Evolutionary conservation across 2,113 vertebrate species (phyloP).

Genomic region (Rhadina sibilatrix): DNA sequence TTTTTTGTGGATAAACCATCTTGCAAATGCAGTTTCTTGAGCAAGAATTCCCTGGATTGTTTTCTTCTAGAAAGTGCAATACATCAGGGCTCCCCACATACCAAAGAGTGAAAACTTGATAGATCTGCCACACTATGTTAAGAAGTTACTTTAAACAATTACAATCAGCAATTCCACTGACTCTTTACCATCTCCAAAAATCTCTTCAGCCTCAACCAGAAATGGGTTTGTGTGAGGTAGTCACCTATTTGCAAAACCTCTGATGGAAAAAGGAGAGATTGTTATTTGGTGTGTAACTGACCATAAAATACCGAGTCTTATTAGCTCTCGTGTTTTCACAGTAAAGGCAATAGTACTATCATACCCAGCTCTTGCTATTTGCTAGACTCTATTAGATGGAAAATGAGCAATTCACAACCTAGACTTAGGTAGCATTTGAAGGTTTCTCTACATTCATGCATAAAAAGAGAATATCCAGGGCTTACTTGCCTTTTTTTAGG

Average conservation of each 20-base stretch:
- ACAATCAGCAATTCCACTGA: not conserved
- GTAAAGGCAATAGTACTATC: not conserved
- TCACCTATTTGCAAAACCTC: not conserved
- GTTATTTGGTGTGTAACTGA: not conserved
- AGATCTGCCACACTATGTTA: not conserved
- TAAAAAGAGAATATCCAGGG: not conserved
- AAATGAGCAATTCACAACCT: not conserved
- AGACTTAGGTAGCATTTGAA: not conserved
- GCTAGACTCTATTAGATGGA: not conserved
- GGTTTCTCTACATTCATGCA: not conserved
- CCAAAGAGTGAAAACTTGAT: not conserved
- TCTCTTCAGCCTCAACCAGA: not conserved
- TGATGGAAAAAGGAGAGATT: not conserved
- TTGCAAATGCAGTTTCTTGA: not conserved
- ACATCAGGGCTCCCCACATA: not conserved
- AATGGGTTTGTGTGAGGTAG: not conserved
- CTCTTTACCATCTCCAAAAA: not conserved
- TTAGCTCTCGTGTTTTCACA: not conserved
- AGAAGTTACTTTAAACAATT: not conserved
- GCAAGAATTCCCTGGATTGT: not conserved
- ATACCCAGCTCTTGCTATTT: not conserved
- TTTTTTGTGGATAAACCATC: not conserved
- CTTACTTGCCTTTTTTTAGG: not conserved
- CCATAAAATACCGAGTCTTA: not conserved
- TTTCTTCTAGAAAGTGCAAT: not conserved